phyloP scores from a whole-genome alignment of 1,140 invertebrate genomes.

The Drosophila guanche region DNA sequence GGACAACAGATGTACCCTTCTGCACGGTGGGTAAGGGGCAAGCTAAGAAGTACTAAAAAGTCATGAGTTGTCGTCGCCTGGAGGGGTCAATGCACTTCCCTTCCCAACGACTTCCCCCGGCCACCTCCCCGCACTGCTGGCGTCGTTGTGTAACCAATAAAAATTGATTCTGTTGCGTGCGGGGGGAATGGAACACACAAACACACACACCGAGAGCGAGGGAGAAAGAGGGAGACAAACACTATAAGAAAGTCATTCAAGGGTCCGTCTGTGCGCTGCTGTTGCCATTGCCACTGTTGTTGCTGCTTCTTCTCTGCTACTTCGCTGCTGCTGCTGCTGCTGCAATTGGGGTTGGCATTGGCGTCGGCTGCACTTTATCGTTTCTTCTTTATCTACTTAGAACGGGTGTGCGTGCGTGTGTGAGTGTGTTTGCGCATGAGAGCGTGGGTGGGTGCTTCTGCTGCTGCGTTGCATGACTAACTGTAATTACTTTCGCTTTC shows the following conservation, averaged over 20 bases:
- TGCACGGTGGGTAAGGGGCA: background rate
- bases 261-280: background rate
- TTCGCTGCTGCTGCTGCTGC: background rate
- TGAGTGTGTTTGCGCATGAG: constrained; percentile 11
- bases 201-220: constrained; percentile 11
- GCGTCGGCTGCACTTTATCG: constrained; percentile 52
- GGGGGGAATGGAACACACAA: background rate
- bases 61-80: constrained; percentile 52
- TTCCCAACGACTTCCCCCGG: background rate
- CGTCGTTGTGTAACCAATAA: constrained; percentile 78
- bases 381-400: constrained; percentile 19
- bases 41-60: constrained; percentile 67
- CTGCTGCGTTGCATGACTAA: constrained; percentile 49
- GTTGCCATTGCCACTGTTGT: too few relatives aligned
- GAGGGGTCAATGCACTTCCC: constrained; percentile 69
- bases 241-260: constrained; percentile 33
- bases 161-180: constrained; percentile 77
- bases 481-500: constrained; percentile 76
- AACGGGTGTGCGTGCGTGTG: constrained; percentile 18
- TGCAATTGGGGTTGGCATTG: constrained; percentile 65
- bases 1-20: constrained; percentile 5
- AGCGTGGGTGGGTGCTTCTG: constrained; percentile 16
- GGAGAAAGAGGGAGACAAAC: too few relatives aligned
- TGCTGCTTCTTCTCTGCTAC: too few relatives aligned
- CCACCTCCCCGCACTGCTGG: constrained; percentile 34